phyloP scores from a whole-genome alignment of 1,140 invertebrate genomes.

The Notospermus geniculatus region DNA sequence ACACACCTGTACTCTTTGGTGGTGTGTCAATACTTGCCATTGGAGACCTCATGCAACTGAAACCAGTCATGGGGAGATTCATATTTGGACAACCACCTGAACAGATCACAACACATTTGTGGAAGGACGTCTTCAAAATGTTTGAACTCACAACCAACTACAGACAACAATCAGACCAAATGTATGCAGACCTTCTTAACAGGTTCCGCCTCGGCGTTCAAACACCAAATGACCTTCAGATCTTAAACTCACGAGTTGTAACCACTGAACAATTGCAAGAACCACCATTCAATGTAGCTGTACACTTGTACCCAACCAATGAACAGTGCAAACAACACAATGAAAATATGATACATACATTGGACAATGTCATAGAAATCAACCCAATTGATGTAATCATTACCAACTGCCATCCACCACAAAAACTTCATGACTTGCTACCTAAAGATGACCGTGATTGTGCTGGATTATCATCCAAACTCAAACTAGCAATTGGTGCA shows the following conservation, averaged over 20 bases:
- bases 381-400: not conserved
- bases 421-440: not conserved
- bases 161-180: not conserved
- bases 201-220: not conserved
- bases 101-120: too few relatives aligned
- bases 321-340: not conserved
- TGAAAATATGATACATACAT: not conserved
- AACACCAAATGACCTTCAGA: not conserved
- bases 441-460: not conserved
- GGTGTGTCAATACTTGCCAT: not conserved
- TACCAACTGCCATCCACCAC: not conserved
- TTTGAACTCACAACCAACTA: not conserved
- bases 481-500: not conserved
- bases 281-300: not conserved
- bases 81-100: not conserved
- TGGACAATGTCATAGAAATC: too few relatives aligned
- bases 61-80: not conserved
- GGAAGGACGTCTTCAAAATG: not conserved
- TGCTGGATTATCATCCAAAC: not conserved
- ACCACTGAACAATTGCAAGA: not conserved
- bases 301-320: slow-evolving; percentile 1
- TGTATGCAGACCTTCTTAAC: not conserved
- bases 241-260: not conserved
- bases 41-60: not conserved
- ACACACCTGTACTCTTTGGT: not conserved